Percentiles rank a stretch among this genome's conserved stretches.
phyloP scores from a whole-genome alignment of 2,888 invertebrate species.

The Apamea epomidion region DNA sequence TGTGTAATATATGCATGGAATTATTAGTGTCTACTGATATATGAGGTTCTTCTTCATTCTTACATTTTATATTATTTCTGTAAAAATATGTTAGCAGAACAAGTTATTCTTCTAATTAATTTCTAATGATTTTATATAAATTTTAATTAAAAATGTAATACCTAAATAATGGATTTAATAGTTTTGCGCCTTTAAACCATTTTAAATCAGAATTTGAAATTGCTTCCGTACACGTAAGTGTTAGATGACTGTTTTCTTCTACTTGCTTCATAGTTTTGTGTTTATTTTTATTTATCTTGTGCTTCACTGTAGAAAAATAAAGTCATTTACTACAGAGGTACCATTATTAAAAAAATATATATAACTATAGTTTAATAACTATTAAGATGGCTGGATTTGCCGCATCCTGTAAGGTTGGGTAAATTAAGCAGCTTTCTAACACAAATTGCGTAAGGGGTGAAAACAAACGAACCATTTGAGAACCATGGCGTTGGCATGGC shows the following conservation, averaged over 20 bases:
- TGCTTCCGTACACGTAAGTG: constrained; percentile 90
- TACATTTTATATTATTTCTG: constrained; percentile 63
- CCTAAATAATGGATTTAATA: constrained; percentile 80
- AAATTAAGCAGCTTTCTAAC: background rate
- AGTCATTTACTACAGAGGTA: background rate
- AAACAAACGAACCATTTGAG: background rate
- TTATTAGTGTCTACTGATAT: constrained; percentile 90
- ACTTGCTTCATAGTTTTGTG: constrained; percentile 78
- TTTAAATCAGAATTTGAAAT: constrained; percentile 85
- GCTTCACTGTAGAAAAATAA: constrained; percentile 40
- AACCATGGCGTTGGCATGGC: background rate
- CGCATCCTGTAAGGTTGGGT: too few species aligned
- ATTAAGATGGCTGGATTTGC: too few species aligned
- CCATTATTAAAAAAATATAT: too few species aligned
- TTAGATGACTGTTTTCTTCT: constrained; percentile 88
- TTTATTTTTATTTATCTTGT: constrained; percentile 43
- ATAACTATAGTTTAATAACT: too few species aligned
- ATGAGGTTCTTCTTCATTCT: constrained; percentile 81
- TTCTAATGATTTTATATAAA: background rate
- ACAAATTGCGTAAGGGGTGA: too few species aligned
- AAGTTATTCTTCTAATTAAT: background rate
- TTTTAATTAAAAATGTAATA: constrained; percentile 5
- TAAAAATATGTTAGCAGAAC: background rate
- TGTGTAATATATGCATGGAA: constrained; percentile 90
- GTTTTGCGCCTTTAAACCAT: constrained; percentile 89